Evolutionary conservation across 92 coral and sea anemone genomes (phyloP).

Genomic region (Virgularia gustaviana): DNA sequence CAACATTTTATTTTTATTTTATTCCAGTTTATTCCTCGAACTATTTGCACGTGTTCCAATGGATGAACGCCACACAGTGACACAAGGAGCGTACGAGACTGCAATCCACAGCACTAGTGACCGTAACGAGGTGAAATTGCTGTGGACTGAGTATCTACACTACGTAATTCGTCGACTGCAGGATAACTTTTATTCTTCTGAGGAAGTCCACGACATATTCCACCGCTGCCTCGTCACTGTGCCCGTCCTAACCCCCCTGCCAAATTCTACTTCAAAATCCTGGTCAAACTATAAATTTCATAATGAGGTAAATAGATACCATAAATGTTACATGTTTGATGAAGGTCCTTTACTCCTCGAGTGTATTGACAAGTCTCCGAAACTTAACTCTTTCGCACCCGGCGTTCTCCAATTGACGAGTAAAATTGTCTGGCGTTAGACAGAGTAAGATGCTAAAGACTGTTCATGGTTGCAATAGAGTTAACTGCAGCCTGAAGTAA

Average conservation of each 20-base stretch:
- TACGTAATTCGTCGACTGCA: slow-evolving; percentile 63
- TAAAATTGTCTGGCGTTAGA: too few relatives aligned
- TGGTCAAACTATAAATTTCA: slow-evolving; percentile 92
- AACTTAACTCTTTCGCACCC: too few relatives aligned
- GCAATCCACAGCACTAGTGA: slow-evolving; percentile 76
- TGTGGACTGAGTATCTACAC: slow-evolving; percentile 87
- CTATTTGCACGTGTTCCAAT: slow-evolving; percentile 56
- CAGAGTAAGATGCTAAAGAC: too few relatives aligned
- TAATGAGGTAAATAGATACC: slow-evolving; percentile 90
- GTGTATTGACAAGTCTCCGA: too few relatives aligned
- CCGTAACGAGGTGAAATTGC: slow-evolving; percentile 58
- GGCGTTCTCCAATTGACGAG: too few relatives aligned
- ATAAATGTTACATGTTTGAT: too few relatives aligned
- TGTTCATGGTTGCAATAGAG: too few relatives aligned
- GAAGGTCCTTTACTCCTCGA: too few relatives aligned
- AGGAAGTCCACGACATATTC: slow-evolving; percentile 68
- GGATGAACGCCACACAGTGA: slow-evolving; percentile 37
- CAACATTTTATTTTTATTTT: neutral
- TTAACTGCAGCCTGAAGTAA: too few relatives aligned
- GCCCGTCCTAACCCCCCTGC: slow-evolving; percentile 63
- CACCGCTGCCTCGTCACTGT: slow-evolving; percentile 78
- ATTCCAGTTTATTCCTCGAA: slow-evolving; percentile 69
- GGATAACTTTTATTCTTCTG: slow-evolving; percentile 13
- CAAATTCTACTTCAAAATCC: slow-evolving; percentile 57
- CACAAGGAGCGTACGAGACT: slow-evolving; percentile 74